A percentile compares a stretch with the other conserved stretches of the same genome.
Conservation (phyloP, 1,140 invertebrate genomes). For the Dendrolimus kikuchii region DNA sequence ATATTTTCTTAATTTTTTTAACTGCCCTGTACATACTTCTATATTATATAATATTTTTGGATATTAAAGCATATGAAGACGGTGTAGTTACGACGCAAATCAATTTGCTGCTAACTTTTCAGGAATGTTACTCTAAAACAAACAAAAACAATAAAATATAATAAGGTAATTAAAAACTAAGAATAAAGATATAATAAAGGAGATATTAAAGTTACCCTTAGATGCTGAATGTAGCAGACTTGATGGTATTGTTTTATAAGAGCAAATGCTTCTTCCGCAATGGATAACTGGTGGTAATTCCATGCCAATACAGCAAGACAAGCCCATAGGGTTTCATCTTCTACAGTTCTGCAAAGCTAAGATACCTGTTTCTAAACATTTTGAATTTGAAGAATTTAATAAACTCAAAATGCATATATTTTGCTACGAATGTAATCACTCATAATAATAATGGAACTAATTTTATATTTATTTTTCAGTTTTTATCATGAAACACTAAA, state of each 20-base stretch:
- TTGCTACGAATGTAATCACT: too few relatives aligned
- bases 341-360: slow-evolving; percentile 62
- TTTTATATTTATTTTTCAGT: too few relatives aligned
- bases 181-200: background rate
- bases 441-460: too few relatives aligned
- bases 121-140: slow-evolving; percentile 42
- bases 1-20: too few relatives aligned
- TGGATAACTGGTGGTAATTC: slow-evolving; percentile 79
- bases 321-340: slow-evolving; percentile 91
- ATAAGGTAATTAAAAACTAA: background rate
- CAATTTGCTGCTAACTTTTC: slow-evolving; percentile 27
- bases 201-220: slow-evolving; percentile 74
- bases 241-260: slow-evolving; percentile 93
- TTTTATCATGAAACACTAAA: too few relatives aligned
- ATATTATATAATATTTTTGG: too few relatives aligned
- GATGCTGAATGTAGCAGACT: slow-evolving; percentile 90
- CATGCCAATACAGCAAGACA: slow-evolving; percentile 90
- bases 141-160: slow-evolving; percentile 11
- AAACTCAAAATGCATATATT: background rate
- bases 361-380: background rate
- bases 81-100: background rate
- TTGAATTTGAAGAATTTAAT: slow-evolving; percentile 8
- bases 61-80: too few relatives aligned
- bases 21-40: too few relatives aligned
- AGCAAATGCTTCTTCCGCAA: slow-evolving; percentile 95